phyloP scores from a whole-genome alignment of 2,797 vertebrate species.

The Falco rusticolus region DNA sequence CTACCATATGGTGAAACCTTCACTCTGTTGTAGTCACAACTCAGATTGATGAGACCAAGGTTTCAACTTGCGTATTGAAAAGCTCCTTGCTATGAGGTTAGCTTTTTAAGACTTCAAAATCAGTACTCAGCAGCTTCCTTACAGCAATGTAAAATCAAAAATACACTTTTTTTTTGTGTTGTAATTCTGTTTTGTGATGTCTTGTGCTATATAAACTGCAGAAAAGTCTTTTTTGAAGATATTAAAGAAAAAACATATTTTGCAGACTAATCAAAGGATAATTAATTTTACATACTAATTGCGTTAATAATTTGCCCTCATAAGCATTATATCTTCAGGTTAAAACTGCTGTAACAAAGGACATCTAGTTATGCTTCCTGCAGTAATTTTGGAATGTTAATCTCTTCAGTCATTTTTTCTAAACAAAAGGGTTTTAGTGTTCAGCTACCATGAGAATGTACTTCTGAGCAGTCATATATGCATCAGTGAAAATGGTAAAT shows the following conservation, averaged over 20 bases:
- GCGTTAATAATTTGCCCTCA: background rate
- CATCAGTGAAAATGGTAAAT: background rate
- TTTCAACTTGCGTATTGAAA: background rate
- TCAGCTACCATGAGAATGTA: background rate
- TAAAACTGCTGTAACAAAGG: background rate
- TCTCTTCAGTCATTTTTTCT: background rate
- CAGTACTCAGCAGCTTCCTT: background rate
- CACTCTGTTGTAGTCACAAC: background rate
- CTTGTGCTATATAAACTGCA: background rate
- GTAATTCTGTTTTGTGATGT: background rate
- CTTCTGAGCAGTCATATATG: background rate
- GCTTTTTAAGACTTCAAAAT: background rate
- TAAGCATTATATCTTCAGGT: background rate
- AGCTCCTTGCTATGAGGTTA: background rate
- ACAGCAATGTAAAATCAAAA: background rate
- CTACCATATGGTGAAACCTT: background rate
- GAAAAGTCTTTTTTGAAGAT: background rate
- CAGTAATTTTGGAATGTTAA: background rate
- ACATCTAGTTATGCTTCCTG: background rate
- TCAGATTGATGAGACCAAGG: background rate
- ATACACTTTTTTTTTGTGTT: background rate
- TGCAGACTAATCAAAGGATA: background rate
- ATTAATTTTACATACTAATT: background rate
- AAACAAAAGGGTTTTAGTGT: background rate
- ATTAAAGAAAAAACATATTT: background rate